These are phyloP conservation scores for Erynnis tages DNA, from an alignment of 2,888 invertebrate genomes.

Conservation along the genomic window DNA sequence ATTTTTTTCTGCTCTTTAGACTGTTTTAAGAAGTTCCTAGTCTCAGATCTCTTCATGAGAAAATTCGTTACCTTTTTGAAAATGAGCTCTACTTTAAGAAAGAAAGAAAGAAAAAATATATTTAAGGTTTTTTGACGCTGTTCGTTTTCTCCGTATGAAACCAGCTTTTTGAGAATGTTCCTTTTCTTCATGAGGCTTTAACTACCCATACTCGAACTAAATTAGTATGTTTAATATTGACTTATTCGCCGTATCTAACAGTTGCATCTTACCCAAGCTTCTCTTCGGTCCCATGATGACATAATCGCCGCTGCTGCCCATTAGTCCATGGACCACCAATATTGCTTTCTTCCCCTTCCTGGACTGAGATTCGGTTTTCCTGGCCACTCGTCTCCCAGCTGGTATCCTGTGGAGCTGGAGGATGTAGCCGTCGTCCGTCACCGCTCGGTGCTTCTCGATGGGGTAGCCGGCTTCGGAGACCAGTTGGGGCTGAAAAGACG, in stretches of 20 bases:
- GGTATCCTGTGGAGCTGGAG: slow-evolving; percentile 84
- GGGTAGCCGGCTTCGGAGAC: slow-evolving; percentile 74
- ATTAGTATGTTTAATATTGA: too few species aligned
- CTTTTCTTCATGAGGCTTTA: too few species aligned
- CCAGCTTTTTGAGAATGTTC: too few species aligned
- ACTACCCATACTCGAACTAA: too few species aligned
- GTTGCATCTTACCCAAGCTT: slow-evolving; percentile 78
- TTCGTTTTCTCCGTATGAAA: too few species aligned
- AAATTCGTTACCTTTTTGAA: too few species aligned
- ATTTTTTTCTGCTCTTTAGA: too few species aligned
- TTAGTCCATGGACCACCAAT: slow-evolving; percentile 82
- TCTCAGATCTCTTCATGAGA: too few species aligned
- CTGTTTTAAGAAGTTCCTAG: too few species aligned
- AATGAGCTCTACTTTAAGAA: too few species aligned
- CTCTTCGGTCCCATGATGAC: slow-evolving; percentile 85
- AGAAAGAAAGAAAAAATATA: too few species aligned
- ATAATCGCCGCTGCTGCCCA: slow-evolving; percentile 86
- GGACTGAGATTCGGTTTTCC: slow-evolving; percentile 42
- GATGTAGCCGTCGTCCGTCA: slow-evolving; percentile 83
- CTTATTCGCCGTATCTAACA: not conserved
- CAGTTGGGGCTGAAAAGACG: slow-evolving; percentile 69
- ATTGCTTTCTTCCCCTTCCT: slow-evolving; percentile 68
- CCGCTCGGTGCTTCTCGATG: slow-evolving; percentile 68
- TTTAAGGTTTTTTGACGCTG: too few species aligned
- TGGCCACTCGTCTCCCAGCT: slow-evolving; percentile 57